A percentile compares a stretch with the other conserved stretches of the same genome.
Evolutionary conservation across 1,140 invertebrate genomes (phyloP).

Genomic region (Diprion similis): DNA sequence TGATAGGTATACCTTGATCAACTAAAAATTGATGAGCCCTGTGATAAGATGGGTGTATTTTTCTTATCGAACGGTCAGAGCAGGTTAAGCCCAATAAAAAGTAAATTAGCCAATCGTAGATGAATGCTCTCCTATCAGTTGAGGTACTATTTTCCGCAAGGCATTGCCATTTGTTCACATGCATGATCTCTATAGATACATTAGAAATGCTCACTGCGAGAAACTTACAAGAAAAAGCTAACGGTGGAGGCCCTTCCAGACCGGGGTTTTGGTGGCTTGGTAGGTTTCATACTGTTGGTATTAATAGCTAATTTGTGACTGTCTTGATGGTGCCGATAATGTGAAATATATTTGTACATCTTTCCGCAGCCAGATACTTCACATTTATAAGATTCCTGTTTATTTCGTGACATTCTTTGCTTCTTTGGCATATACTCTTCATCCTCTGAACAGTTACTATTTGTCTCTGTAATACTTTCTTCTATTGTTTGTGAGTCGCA

Average conservation of each 20-base stretch:
- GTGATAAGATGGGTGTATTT: too few relatives aligned
- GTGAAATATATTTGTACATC: slow-evolving; percentile 60
- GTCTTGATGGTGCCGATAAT: slow-evolving; percentile 59
- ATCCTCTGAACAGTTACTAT: slow-evolving; percentile 51
- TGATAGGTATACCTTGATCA: too few relatives aligned
- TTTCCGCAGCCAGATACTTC: slow-evolving; percentile 55
- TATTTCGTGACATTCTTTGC: slow-evolving; percentile 57
- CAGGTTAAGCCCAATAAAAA: too few relatives aligned
- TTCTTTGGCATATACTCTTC: slow-evolving; percentile 60
- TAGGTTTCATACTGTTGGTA: slow-evolving; percentile 40
- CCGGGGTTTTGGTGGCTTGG: slow-evolving; percentile 41
- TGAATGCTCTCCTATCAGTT: too few relatives aligned
- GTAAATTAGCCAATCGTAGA: too few relatives aligned
- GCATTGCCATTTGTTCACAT: too few relatives aligned
- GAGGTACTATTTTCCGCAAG: too few relatives aligned
- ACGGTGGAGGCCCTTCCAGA: slow-evolving; percentile 54
- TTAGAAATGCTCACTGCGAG: too few relatives aligned
- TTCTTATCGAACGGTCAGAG: too few relatives aligned
- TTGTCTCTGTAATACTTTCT: slow-evolving; percentile 37
- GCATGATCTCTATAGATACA: too few relatives aligned
- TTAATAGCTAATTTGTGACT: slow-evolving; percentile 52
- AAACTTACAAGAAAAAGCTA: slow-evolving; percentile 57
- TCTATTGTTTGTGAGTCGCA: slow-evolving; percentile 41
- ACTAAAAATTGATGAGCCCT: too few relatives aligned
- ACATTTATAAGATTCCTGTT: slow-evolving; percentile 56